Base-by-base conservation (phyloP, 2,797 vertebrate species). In the Cossypha heuglini region DNA sequence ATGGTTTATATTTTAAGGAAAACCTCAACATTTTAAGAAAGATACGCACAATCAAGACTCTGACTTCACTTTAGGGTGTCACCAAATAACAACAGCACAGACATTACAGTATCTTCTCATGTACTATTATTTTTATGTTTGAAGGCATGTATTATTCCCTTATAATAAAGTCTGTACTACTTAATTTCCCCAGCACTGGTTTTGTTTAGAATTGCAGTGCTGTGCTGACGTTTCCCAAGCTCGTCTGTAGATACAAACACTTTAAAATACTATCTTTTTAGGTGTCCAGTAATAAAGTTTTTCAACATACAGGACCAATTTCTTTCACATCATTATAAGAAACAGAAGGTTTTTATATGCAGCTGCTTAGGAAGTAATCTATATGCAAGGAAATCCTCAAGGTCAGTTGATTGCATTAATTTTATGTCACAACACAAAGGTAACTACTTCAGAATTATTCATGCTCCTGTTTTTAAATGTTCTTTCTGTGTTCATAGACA, bases 21-120 rank as follows among this genome's bases (percentile, higher is more conserved):
- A 85, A 6, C 1, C 3, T 3, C 14, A 52, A 6, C 1, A 26
- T 48, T 24, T 82, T 63, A 38, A 79, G 33, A 77, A 57, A 58
- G 4, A 11, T 20, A 40, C 0, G 0, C 43, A 45, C 3, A 28
- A n/a, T 42, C 13, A 83, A 61, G 35, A 18, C 6, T 38, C 14
- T n/a, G 19, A 71, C n/a, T 72, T 84, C 20, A 72, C 11, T n/a
- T 75, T 77, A 51, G 11, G 6, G 3, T 48, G 11, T 69, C 42
- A 62, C 17, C 52, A 55, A 77, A 45, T 31, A 58, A 52, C 5
- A 71, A 20, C 12, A 73, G 35, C 29, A 78, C 3, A 64, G 16
- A 33, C 13, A 72, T 38, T 61, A 38, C 5, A 37, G 24, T 49
- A 29, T 54, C 11, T 92, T 83, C 40, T 88, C 14, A 14, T 54